phyloP scores from a whole-genome alignment of 2,888 invertebrate genomes.

The Rotaria socialis region DNA sequence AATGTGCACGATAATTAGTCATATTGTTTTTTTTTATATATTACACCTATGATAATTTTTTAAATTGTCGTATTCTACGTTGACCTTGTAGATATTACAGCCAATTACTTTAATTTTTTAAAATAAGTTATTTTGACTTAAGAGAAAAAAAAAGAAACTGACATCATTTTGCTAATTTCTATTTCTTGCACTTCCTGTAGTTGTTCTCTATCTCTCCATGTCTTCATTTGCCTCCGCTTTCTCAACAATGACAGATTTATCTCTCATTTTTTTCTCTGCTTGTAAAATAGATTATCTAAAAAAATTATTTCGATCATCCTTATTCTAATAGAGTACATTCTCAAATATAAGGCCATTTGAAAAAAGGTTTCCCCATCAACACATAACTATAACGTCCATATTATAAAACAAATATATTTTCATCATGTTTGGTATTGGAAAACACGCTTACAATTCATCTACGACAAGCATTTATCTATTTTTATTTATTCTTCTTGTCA shows the following conservation, averaged over 20 bases:
- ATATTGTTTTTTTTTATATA: background rate
- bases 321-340: background rate
- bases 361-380: background rate
- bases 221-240: background rate
- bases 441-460: background rate
- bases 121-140: too few species aligned
- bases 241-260: background rate
- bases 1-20: background rate
- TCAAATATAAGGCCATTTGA: background rate
- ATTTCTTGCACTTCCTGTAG: background rate
- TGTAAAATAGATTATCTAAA: background rate
- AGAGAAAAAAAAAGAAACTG: background rate
- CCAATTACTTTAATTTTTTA: too few species aligned
- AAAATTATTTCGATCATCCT: background rate
- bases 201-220: background rate
- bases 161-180: background rate
- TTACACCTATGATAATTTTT: background rate
- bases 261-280: background rate
- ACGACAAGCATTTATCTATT: background rate
- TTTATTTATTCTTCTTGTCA: background rate
- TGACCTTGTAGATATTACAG: too few species aligned
- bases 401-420: background rate
- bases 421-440: slow-evolving; percentile 3
- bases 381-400: background rate
- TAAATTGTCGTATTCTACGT: too few species aligned